Evolutionary conservation across 2,113 vertebrate species (phyloP).

Genomic region (Silurus meridionalis): DNA sequence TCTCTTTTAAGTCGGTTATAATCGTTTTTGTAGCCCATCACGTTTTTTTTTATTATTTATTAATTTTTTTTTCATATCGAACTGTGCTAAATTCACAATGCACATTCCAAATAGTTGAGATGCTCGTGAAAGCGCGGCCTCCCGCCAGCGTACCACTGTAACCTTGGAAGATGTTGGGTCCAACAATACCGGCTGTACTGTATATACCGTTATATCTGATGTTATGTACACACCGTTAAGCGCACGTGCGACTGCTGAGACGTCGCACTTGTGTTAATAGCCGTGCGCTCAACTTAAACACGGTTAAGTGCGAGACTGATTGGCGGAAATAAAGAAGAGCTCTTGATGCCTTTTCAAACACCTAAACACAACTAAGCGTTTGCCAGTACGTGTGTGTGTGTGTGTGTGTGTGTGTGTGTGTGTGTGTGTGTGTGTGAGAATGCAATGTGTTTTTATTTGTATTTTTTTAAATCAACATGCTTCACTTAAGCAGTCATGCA

Average conservation of each 20-base stretch:
- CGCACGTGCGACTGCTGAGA: background rate
- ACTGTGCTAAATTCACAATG: constrained; percentile 59
- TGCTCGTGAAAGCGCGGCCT: constrained; percentile 50
- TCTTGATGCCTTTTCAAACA: background rate
- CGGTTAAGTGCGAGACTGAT: background rate
- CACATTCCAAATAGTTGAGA: constrained; percentile 59
- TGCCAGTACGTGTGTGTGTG: background rate
- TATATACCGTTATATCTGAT: background rate
- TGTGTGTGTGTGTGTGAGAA: background rate
- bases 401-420: too few species aligned
- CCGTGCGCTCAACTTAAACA: background rate
- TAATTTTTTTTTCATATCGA: constrained; percentile 48
- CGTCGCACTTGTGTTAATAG: background rate
- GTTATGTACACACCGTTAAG: too few species aligned
- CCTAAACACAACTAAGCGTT: background rate
- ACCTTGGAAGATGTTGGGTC: constrained; percentile 62
- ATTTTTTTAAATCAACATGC: background rate
- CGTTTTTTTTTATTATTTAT: constrained; percentile 33
- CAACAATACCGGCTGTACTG: constrained; percentile 49
- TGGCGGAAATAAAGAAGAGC: background rate
- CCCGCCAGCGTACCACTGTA: constrained; percentile 47
- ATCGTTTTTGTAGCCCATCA: constrained; percentile 55
- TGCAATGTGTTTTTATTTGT: background rate
- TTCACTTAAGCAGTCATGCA: background rate
- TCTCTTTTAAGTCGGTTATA: constrained; percentile 50